Conservation (phyloP, 2,797 vertebrate species). For the Limosa lapponica region DNA sequence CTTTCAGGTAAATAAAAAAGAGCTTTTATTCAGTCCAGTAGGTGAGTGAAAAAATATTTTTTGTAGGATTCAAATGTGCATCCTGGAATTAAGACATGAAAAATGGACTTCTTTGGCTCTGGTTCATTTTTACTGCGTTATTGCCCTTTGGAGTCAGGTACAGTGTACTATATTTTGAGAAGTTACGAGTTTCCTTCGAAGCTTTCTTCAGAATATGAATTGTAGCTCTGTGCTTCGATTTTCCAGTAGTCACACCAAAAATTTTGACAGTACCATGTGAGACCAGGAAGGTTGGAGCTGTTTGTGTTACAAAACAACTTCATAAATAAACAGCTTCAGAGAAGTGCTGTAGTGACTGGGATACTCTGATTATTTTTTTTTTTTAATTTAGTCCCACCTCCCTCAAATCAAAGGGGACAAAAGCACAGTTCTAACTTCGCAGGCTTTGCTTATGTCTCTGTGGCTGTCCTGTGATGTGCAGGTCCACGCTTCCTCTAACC, state of each 20-base stretch:
- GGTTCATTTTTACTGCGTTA: neutral
- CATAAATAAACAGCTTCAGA: neutral
- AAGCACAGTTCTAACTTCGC: neutral
- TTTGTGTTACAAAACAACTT: neutral
- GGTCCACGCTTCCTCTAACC: neutral
- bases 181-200: neutral
- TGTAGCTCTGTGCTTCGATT: neutral
- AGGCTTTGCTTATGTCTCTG: neutral
- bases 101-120: neutral
- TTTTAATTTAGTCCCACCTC: neutral
- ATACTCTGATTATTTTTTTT: neutral
- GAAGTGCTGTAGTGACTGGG: neutral
- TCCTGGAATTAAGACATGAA: neutral
- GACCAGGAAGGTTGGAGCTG: neutral
- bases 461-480: neutral
- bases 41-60: neutral
- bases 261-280: neutral
- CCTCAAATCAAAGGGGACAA: neutral
- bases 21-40: neutral
- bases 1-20: neutral
- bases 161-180: neutral
- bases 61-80: neutral
- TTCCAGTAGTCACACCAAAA: neutral
- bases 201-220: neutral
- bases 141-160: neutral